Percentiles rank a stretch among this genome's conserved stretches.
Evolutionary conservation across 2,888 invertebrate species (phyloP).

Genomic region (Drosophila incognita): DNA sequence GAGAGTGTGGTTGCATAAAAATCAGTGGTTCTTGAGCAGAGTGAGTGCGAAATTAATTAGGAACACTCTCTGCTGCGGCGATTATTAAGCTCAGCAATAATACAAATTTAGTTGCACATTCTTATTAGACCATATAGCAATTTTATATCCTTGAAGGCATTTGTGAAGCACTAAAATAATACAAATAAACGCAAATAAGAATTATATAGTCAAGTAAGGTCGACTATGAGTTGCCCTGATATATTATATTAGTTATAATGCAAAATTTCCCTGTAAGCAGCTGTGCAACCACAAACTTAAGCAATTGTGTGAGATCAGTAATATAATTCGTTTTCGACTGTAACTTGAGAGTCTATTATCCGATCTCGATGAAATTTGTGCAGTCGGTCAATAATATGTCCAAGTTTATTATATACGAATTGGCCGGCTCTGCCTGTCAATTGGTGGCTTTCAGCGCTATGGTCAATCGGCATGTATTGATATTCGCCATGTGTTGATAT

Average conservation of each 20-base stretch:
- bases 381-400: no score
- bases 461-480: neutral
- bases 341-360: neutral
- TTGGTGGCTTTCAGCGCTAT: no score
- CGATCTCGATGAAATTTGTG: neutral
- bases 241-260: fast-evolving
- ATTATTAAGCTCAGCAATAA: slow-evolving; percentile 10
- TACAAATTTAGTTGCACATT: neutral
- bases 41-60: slow-evolving; percentile 71
- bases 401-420: no score
- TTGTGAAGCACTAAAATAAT: neutral
- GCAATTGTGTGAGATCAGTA: no score
- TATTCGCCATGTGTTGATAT: neutral
- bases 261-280: neutral
- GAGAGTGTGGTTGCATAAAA: slow-evolving; percentile 62
- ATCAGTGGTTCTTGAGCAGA: slow-evolving; percentile 56
- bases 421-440: no score
- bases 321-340: neutral
- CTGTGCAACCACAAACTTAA: neutral
- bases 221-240: neutral
- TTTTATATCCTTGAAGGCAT: neutral
- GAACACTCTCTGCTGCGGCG: slow-evolving; percentile 26
- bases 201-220: neutral
- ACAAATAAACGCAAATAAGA: neutral
- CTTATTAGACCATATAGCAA: neutral